Evolutionary conservation across 2,888 invertebrate species (phyloP), one percentile per base, ranked within the genome.

Genomic region (Xestia ashworthii): DNA sequence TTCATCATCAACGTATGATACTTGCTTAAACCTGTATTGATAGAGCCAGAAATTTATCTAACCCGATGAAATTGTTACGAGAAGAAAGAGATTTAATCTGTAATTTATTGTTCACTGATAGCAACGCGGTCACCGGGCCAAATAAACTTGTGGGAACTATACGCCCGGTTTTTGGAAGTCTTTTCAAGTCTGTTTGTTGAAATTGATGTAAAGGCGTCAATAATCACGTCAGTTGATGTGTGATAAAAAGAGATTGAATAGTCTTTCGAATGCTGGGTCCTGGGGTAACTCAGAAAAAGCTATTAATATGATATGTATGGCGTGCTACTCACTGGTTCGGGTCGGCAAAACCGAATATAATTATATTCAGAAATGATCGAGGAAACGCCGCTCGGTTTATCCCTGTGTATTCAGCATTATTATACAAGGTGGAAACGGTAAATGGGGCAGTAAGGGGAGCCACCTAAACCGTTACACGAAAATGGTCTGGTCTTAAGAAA

Each of bases 1-100:
- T 92, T 96, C 82, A 81, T 96, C 48, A 70, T 94, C n/a, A 88
- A 81, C 65, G 85, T 90, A 76, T 93, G 87, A 93, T 87, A 71
- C 55, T 60, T 70, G 68, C 46, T 66, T 55, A 55, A 4, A 66
- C 25, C 25, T 66, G 25, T 66, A 58, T 58, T 41, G 22, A 11
- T 38, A 48, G 55, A n/a, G 38, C n/a, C 12, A 78, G 19, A 66
- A 78, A 46, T 12, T 16, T 69, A 53, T 25, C 12, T 46, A 19
- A 25, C 14, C 11, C 44, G 1, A 22, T 44, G 41, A 44, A 44
- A 44, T 9, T 9, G 44, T 9, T 0, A 44, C 9, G 44, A 44
- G 44, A 9, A 44, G 9, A 44, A 44, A 44, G 44, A 44, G 41
- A 12, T 32, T n/a, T 32, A 9, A 38, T 25, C 5, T 50, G 25